A percentile compares a stretch with the other conserved stretches of the same genome.
Evolutionary conservation across 1,140 invertebrate species (phyloP).

Genomic region (Meloidogyne hapla): DNA sequence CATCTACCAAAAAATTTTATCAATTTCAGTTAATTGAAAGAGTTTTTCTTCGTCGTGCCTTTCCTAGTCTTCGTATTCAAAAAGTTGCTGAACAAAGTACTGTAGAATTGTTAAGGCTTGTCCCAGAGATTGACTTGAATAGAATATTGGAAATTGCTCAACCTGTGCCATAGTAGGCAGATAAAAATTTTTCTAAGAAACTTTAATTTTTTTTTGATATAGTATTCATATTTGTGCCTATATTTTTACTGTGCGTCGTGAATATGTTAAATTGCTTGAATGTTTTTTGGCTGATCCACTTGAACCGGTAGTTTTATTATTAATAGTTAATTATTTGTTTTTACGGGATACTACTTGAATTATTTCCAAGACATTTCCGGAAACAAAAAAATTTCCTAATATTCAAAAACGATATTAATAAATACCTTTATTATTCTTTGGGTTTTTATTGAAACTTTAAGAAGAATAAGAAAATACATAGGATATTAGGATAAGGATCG

Average conservation of each 20-base stretch:
- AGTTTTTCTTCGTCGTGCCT: background rate
- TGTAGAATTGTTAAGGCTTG: conserved; percentile 36
- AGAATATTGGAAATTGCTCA: conserved; percentile 35
- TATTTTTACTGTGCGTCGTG: conserved; percentile 39
- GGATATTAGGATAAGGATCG: no score
- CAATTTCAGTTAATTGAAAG: conserved; percentile 19
- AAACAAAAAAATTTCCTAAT: no score
- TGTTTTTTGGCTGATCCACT: conserved; percentile 40
- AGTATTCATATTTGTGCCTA: conserved; percentile 50
- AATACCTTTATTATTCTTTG: no score
- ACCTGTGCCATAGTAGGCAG: conserved; percentile 37
- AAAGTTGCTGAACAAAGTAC: conserved; percentile 24
- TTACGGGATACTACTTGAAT: no score
- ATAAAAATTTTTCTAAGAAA: conserved; percentile 7
- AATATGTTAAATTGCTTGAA: conserved; percentile 45
- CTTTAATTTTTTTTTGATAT: conserved; percentile 23
- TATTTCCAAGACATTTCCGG: no score
- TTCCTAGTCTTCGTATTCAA: conserved; percentile 28
- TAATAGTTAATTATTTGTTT: background rate
- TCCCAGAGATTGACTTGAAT: conserved; percentile 34
- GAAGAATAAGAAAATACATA: no score
- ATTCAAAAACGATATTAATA: no score
- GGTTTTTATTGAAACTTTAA: no score
- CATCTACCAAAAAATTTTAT: background rate
- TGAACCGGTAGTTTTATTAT: conserved; percentile 34